A percentile compares a stretch with the other conserved stretches of the same genome.
Evolutionary conservation across 2,113 vertebrate genomes (phyloP).

Genomic region (Solea solea): DNA sequence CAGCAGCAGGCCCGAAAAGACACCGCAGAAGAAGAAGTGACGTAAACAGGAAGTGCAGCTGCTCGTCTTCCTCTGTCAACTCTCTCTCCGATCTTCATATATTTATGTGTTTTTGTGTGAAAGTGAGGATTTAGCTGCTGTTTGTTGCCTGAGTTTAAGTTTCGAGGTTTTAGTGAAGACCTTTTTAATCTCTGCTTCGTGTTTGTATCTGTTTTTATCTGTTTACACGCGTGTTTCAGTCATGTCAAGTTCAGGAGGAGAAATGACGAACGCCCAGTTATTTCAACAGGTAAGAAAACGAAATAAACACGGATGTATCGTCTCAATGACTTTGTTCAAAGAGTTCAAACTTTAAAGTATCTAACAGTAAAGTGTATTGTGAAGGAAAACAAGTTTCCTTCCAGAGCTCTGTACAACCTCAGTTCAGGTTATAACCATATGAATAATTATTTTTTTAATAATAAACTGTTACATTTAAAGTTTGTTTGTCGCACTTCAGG

Average conservation of each 20-base stretch:
- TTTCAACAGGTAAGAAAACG: constrained; percentile 57
- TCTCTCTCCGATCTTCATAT: rapidly evolving
- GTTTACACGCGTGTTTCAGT: not conserved
- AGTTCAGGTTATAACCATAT: too few species aligned
- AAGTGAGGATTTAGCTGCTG: not conserved
- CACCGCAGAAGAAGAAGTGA: constrained; percentile 18
- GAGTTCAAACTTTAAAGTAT: not conserved
- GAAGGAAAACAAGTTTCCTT: too few species aligned
- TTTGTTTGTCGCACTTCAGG: too few species aligned
- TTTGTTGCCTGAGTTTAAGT: rapidly evolving
- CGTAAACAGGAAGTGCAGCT: constrained; percentile 57
- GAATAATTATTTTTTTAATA: too few species aligned
- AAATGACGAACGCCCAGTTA: constrained; percentile 60
- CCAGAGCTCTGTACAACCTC: too few species aligned
- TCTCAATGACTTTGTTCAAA: too few species aligned
- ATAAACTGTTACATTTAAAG: too few species aligned
- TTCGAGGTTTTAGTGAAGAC: rapidly evolving
- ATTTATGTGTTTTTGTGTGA: not conserved
- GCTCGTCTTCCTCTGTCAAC: rapidly evolving
- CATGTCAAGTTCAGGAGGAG: constrained; percentile 57
- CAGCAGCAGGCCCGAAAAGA: not conserved
- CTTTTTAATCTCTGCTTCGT: not conserved
- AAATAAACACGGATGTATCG: too few species aligned
- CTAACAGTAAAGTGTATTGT: not conserved
- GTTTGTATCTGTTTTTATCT: not conserved